Evolutionary conservation across 2,113 vertebrate genomes (phyloP).

Genomic region (Podarcis muralis): DNA sequence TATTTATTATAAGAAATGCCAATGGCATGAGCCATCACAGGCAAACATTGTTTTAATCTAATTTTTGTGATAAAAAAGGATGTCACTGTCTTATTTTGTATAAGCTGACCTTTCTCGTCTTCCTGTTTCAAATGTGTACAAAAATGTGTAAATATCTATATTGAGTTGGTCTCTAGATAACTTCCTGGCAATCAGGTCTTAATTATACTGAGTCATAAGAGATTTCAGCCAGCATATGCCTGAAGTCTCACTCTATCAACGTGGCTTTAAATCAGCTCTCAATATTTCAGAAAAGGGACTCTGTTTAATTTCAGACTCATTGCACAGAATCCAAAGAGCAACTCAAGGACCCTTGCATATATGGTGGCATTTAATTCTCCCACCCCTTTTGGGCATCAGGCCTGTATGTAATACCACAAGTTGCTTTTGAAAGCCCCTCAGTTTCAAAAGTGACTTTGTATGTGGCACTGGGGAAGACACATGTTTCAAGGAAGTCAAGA

Average conservation of each 20-base stretch:
- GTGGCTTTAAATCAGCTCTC: background rate
- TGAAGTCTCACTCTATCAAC: background rate
- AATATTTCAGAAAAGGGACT: background rate
- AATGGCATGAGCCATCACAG: background rate
- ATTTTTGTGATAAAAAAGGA: too few relatives aligned
- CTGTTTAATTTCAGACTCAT: background rate
- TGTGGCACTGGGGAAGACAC: too few relatives aligned
- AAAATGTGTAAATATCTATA: background rate
- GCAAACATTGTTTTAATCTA: background rate
- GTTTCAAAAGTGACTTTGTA: background rate
- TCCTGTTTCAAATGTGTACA: background rate
- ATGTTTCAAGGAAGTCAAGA: background rate
- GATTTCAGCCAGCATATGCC: background rate
- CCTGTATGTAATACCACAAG: background rate
- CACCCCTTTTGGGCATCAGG: background rate
- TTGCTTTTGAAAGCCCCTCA: background rate
- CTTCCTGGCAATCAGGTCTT: background rate
- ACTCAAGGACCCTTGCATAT: background rate
- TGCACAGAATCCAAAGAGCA: background rate
- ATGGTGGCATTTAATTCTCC: background rate
- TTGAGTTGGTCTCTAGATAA: constrained; percentile 17
- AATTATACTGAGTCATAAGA: background rate
- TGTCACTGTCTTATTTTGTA: background rate
- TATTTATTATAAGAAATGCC: background rate
- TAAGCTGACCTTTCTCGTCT: background rate